These are phyloP conservation scores for Aradophagus sp. DNA, from an alignment of 1,140 invertebrate genomes.

Conservation along the genomic window DNA sequence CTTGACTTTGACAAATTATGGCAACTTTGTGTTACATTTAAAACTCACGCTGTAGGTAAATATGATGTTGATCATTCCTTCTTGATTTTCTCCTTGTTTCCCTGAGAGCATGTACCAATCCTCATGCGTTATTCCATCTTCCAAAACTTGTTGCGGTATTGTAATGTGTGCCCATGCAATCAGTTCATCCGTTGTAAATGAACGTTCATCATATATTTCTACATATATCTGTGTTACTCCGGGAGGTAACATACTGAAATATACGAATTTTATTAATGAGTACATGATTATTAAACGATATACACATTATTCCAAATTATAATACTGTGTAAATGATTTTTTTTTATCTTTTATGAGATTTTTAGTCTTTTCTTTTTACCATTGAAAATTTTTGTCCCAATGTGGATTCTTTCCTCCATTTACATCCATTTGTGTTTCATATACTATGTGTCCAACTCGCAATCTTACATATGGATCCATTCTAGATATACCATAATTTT, in stretches of 20 bases:
- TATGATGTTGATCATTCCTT: slow-evolving; percentile 89
- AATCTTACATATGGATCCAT: slow-evolving; percentile 98
- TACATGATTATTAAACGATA: not conserved
- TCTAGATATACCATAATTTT: slow-evolving; percentile 96
- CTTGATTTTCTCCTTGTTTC: slow-evolving; percentile 93
- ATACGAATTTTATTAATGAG: not conserved
- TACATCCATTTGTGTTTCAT: slow-evolving; percentile 94
- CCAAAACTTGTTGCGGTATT: slow-evolving; percentile 85
- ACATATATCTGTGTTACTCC: slow-evolving; percentile 92
- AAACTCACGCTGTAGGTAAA: slow-evolving; percentile 82
- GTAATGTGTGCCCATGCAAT: slow-evolving; percentile 93
- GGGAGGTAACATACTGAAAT: slow-evolving; percentile 79
- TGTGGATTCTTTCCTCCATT: slow-evolving; percentile 96
- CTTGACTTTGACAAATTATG: too few relatives aligned
- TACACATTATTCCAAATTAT: too few relatives aligned
- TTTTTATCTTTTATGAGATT: too few relatives aligned
- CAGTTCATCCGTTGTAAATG: slow-evolving; percentile 95
- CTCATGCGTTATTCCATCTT: slow-evolving; percentile 91
- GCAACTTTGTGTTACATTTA: too few relatives aligned
- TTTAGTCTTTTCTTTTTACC: too few relatives aligned
- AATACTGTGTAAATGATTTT: too few relatives aligned
- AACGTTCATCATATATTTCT: slow-evolving; percentile 97
- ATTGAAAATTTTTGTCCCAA: slow-evolving; percentile 96
- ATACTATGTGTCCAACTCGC: slow-evolving; percentile 92
- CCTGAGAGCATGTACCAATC: slow-evolving; percentile 95